Evolutionary conservation across 2,888 invertebrate species (phyloP), one percentile per base, ranked within the genome.

Genomic region (Cerastis leucographa): DNA sequence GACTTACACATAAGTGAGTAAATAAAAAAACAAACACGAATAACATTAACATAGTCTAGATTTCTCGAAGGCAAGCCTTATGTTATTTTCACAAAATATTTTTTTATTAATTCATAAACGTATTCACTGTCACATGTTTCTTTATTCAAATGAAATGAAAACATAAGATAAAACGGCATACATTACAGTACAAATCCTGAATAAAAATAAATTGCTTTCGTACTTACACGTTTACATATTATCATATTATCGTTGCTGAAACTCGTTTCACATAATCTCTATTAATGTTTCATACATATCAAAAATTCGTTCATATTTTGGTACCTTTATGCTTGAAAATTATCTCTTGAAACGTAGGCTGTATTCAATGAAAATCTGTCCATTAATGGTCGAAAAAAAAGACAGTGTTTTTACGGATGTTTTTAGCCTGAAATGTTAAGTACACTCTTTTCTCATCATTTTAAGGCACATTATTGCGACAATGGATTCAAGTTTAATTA

Each of bases 131-230:
- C 3, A 25, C 5, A 22, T 65, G 51, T 46, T 17, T 51, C 7
- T 40, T 69, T 65, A 80, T 74, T 69, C 59, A 56, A 56, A 71
- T 71, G 64, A 7, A 71, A 59, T 68, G 14, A 69, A 68, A 76
- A 65, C 59, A 62, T 29, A 40, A 40, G 12, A 19, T 11, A 44
- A 49, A 56, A 35, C 5, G 11, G 54, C 6, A 9, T 19, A 22
- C 1, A 29, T 59, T 51, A 66, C 29, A 42, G 12, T 12, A n/a
- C 4, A 80, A 65, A 74, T 44, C 25, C 35, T n/a, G 14, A 54
- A 80, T 65, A 54, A 70, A 80, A 80, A 80, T 69, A 54, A 49
- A 61, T 22, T 54, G 14, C 17, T 14, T 49, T 29, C 29, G 8
- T 76, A 67, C 12, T 22, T 11, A 62, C 29, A 42, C 11, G n/a